phyloP scores from a whole-genome alignment of 2,888 invertebrate species.

The Teleiodes luculella region DNA sequence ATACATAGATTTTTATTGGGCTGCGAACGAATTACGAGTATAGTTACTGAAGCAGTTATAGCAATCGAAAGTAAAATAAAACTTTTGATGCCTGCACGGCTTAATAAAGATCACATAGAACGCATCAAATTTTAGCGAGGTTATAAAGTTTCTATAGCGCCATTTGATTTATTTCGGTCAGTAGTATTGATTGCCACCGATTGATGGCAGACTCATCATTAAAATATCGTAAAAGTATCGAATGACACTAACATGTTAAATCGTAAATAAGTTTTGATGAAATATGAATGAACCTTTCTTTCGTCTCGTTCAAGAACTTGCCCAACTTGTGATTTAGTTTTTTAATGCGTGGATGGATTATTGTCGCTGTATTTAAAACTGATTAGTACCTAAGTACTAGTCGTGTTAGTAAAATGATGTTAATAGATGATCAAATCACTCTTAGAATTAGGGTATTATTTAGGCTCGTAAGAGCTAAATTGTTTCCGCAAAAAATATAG shows the following conservation, averaged over 20 bases:
- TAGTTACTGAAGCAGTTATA: background rate
- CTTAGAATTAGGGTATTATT: no score
- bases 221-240: constrained; percentile 10
- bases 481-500: no score
- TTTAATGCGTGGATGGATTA: no score
- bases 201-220: constrained; percentile 2
- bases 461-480: no score
- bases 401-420: no score
- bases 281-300: background rate
- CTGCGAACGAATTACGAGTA: no score
- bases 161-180: constrained; percentile 2
- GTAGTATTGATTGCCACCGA: constrained; percentile 3
- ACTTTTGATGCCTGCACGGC: background rate
- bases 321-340: no score
- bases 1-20: background rate
- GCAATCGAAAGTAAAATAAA: constrained; percentile 5
- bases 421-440: no score
- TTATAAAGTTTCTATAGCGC: background rate
- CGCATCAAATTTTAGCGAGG: constrained; percentile 6
- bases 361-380: no score
- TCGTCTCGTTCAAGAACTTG: no score
- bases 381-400: no score
- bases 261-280: background rate
- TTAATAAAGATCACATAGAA: constrained; percentile 2
- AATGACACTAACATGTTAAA: background rate